A percentile compares a stretch with the other conserved stretches of the same genome.
Conservation (phyloP, 1,140 invertebrate genomes). For the Bombus haemorrhoidalis region DNA sequence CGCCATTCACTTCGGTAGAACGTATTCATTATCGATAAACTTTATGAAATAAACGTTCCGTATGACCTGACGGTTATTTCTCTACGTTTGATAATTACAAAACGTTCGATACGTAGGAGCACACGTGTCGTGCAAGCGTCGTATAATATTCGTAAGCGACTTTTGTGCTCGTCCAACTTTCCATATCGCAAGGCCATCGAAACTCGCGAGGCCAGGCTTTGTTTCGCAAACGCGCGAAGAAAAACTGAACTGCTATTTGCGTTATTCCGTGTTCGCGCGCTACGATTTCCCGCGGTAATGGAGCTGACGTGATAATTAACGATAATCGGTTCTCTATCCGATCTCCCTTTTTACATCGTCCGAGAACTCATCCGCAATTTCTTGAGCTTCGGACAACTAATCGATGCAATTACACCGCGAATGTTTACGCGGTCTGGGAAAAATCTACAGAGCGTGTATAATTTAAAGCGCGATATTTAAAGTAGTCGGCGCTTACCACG, state of each 20-base stretch:
- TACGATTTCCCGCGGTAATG: no score
- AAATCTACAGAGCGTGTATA: no score
- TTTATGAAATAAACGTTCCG: background rate
- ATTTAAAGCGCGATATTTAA: no score
- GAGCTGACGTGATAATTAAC: background rate
- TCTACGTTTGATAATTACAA: slow-evolving; percentile 5
- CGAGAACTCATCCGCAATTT: no score
- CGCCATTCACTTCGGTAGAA: no score
- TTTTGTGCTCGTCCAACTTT: background rate
- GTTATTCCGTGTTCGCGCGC: background rate
- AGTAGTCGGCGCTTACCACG: no score
- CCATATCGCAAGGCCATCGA: slow-evolving; percentile 26
- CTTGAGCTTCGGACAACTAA: no score
- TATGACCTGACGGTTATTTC: background rate
- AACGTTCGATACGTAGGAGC: background rate
- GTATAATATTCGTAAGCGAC: background rate
- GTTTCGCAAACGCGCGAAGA: slow-evolving; percentile 29
- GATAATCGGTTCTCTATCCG: background rate
- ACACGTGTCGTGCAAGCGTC: background rate
- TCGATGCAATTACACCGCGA: no score
- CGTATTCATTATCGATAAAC: background rate
- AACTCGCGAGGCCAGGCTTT: background rate
- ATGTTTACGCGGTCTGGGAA: no score
- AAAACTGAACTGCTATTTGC: background rate
- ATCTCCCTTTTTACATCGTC: background rate